Conservation (phyloP, 2,113 vertebrate species). For the Lethenteron camtschaticum region DNA sequence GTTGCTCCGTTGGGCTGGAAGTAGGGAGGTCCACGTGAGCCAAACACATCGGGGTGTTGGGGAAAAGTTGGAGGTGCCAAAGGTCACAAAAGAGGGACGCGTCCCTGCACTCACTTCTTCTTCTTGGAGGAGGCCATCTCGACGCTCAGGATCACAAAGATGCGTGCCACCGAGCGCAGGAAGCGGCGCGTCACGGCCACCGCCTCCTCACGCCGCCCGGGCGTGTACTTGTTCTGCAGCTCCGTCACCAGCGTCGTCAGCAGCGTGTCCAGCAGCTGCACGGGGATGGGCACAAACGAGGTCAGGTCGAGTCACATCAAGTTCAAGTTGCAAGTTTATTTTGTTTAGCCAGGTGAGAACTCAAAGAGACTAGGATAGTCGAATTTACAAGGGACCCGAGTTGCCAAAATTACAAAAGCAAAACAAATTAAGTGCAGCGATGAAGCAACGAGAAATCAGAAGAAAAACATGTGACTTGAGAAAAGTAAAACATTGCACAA, state of each 20-base stretch:
- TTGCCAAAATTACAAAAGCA: constrained; percentile 1
- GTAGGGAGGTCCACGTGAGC: too few relatives aligned
- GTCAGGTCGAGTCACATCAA: not conserved
- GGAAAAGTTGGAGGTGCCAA: too few relatives aligned
- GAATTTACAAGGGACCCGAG: not conserved
- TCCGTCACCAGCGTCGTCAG: constrained; percentile 89
- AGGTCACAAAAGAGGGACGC: too few relatives aligned
- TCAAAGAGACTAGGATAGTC: too few relatives aligned
- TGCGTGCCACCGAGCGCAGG: constrained; percentile 76
- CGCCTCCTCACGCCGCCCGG: constrained; percentile 79
- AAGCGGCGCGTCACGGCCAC: constrained; percentile 77
- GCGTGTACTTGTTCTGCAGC: constrained; percentile 83
- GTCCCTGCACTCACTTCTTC: constrained; percentile 52
- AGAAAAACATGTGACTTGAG: too few relatives aligned
- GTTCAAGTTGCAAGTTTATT: not conserved
- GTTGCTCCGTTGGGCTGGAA: too few relatives aligned
- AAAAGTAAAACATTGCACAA: too few relatives aligned
- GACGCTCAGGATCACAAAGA: constrained; percentile 96
- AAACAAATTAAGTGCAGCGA: not conserved
- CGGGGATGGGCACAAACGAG: not conserved
- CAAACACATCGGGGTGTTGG: too few relatives aligned
- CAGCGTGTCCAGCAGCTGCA: constrained; percentile 82
- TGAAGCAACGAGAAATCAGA: not conserved
- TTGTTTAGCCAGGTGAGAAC: too few relatives aligned
- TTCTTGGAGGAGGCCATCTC: constrained; percentile 99